Conservation (phyloP, 2,888 invertebrate genomes). For the Agriopis marginaria region DNA sequence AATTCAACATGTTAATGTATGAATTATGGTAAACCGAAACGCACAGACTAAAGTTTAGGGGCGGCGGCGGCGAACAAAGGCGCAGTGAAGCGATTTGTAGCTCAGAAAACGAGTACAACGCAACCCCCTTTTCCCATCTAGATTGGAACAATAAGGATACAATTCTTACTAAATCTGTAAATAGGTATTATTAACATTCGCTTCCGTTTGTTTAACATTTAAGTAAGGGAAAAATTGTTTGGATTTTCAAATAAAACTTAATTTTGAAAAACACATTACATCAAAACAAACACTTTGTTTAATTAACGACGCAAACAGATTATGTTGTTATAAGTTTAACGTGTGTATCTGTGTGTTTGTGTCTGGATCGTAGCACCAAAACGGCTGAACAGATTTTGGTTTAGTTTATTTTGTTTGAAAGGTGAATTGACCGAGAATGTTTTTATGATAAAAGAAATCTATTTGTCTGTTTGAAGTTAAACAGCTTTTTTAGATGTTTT, state of each 20-base stretch:
- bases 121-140: slow-evolving; percentile 7
- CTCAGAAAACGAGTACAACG: slow-evolving; percentile 31
- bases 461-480: no score
- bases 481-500: no score
- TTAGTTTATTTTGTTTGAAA: no score
- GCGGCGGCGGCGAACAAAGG: slow-evolving; percentile 31
- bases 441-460: no score
- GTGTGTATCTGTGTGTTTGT: no score
- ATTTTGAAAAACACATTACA: background rate
- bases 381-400: no score
- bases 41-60: slow-evolving; percentile 29
- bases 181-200: background rate
- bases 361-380: no score
- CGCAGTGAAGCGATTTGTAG: slow-evolving; percentile 27
- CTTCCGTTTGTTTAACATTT: background rate
- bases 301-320: no score
- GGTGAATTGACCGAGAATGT: no score
- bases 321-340: no score
- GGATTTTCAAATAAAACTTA: background rate
- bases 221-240: background rate
- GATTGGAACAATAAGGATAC: slow-evolving; percentile 4
- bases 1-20: slow-evolving; percentile 27
- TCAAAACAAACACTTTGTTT: no score
- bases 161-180: slow-evolving; percentile 1
- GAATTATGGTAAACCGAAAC: slow-evolving; percentile 25